Conservation (phyloP, 2,888 invertebrate genomes). For the Flexamia atlantica region DNA sequence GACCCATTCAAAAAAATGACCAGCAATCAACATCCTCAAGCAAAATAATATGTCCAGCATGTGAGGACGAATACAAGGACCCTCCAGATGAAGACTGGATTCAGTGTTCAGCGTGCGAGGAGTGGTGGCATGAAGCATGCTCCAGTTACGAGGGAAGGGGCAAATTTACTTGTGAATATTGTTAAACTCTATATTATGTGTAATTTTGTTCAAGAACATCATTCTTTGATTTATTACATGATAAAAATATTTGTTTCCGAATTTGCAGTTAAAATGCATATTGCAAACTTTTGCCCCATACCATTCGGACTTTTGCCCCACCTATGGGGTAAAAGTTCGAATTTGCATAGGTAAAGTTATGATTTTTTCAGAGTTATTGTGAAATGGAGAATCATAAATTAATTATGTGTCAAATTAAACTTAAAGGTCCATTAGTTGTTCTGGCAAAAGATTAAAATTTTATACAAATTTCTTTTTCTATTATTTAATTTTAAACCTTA, state of each 20-base stretch:
- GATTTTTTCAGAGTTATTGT: conserved; percentile 3
- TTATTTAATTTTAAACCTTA: conserved; percentile 23
- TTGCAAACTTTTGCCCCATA: conserved; percentile 48
- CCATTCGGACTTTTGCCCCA: conserved; percentile 30
- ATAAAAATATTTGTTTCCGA: neutral
- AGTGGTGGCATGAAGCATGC: conserved; percentile 58
- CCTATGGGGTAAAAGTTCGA: conserved; percentile 34
- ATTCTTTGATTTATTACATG: neutral
- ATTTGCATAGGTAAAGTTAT: conserved; percentile 8
- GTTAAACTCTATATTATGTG: conserved; percentile 33
- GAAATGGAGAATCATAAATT: neutral
- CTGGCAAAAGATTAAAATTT: conserved; percentile 8
- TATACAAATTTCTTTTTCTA: neutral
- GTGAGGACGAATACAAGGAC: conserved; percentile 43
- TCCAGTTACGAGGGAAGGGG: conserved; percentile 7
- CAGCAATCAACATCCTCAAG: neutral
- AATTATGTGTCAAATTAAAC: neutral
- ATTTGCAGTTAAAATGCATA: conserved; percentile 3
- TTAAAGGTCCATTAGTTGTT: conserved; percentile 29
- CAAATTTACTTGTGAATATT: conserved; percentile 38
- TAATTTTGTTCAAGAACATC: conserved; percentile 25
- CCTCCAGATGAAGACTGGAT: conserved; percentile 49
- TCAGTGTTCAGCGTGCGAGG: conserved; percentile 29
- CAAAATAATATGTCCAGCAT: conserved; percentile 44
- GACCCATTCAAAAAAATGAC: neutral